Base-by-base conservation (phyloP, 2,797 vertebrate genomes). In the Eurystomus glaucurus region DNA sequence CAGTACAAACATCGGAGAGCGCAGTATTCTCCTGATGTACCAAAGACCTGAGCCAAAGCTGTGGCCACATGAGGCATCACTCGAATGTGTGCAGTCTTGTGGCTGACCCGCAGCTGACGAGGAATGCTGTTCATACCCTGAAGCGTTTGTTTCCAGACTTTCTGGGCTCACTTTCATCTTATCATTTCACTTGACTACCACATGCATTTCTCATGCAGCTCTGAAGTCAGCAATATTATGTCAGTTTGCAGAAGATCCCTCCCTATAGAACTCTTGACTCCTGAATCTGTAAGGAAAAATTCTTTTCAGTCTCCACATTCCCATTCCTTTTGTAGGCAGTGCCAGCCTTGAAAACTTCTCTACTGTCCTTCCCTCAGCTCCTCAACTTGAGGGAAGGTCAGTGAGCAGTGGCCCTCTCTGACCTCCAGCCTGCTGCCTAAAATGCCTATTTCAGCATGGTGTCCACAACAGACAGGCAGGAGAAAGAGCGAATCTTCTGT, bases 111-210 rank as follows among this genome's bases (percentile, higher is more conserved):
- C 22, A 70, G 39, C 39, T 94, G 62, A 17, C 74, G 78, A 39
- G 29, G 28, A 85, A 43, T 69, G 80, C 54, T 55, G 31, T 76
- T 95, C 51, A 45, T 89, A 72, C 51, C 78, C 74, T 79, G 7
- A 74, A 92, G 74, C 3, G 0, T 76, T 91, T 82, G 60, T 87
- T 94, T 92, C 48, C 84, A 93, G 84, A 31, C 60, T 85, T 71
- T 77, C 31, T 62, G 55, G 70, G 46, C 78, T 91, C 66, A 16
- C 69, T 95, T 90, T 91, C 39, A 52, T 88, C 88, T 81, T 58
- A 20, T 5, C 39, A 28, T 87, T 93, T 93, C 62, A 54, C 23
- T 72, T 92, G 77, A 88, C 54, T 64, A 54, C 15, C 16, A 84
- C 5, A 15, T 0, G 15, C 16, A 8, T 66, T 77, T 86, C 31